Base-by-base conservation (phyloP, 2,888 invertebrate genomes). In the Cylloceria caligata region DNA sequence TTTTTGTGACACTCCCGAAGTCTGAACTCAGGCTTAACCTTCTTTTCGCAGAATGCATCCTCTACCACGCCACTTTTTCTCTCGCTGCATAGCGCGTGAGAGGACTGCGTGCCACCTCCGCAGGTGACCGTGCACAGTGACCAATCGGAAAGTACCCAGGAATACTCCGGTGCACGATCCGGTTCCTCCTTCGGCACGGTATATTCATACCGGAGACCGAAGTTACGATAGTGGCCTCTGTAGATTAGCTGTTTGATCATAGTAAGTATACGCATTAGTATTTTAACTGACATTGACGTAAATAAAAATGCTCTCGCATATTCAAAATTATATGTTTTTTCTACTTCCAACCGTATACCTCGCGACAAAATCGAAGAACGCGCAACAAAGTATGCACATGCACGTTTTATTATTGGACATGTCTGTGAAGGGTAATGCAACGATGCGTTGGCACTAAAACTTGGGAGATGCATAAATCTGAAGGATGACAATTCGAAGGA, bases 141-240 rank as follows among this genome's bases (percentile, higher is more conserved):
- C 97, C 98, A 98, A 84, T 96, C 96, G 42, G 96, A 95, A 87
- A 96, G 94, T 47, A 96, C 94, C 97, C 98, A 98, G 65, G 94
- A 93, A 93, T 96, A 96, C 84, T 94, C 94, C 0, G 95, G 95
- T 24, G 93, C 92, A 64, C 94, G 93, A 42, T 93, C 93, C 9
- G 93, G 93, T 89, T 96, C 94, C 74, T 94, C 93, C 86, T 95
- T 95, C 52, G 95, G 95, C 85, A 96, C 95, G 0, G 96, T 97
- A 93, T 97, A 98, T 92, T 97, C 97, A 93, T 97, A 97, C 87
- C 95, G 95, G 42, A 98, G 95, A 65, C 97, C 97, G 0, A 97
- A 96, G 92, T 97, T 97, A 84, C 95, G 95, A 86, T 95, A 95
- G 86, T 94, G 94, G 47, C 91, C 91, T 83, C 91, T 88, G 77